Conservation (phyloP, 2,888 invertebrate genomes). For the Timandra comae region DNA sequence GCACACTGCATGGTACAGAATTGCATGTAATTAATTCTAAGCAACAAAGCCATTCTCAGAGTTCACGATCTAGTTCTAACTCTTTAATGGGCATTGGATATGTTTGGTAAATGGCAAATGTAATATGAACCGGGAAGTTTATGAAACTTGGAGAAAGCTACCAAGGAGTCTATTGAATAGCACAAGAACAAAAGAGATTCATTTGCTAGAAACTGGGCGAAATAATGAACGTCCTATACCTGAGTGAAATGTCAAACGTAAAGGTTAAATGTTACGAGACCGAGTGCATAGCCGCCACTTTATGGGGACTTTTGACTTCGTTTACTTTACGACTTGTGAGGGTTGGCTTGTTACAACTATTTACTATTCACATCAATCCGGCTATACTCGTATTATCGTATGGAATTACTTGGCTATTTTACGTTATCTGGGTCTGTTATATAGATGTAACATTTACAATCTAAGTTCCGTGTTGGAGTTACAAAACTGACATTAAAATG, state of each 20-base stretch:
- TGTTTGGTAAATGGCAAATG: conserved; percentile 60
- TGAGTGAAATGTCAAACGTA: conserved; percentile 65
- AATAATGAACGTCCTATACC: conserved; percentile 60
- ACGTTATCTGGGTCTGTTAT: no score
- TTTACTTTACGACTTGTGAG: no score
- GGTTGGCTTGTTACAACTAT: no score
- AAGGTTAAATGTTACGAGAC: conserved; percentile 68
- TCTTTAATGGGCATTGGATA: conserved; percentile 51
- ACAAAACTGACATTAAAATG: no score
- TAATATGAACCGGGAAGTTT: conserved; percentile 56
- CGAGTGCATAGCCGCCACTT: conserved; percentile 38
- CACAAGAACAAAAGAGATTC: conserved; percentile 63
- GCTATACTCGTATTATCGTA: no score
- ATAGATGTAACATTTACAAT: no score
- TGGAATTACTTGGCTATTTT: no score
- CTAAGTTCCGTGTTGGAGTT: no score
- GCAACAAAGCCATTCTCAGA: conserved; percentile 44
- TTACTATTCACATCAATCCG: no score
- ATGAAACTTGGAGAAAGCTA: conserved; percentile 60
- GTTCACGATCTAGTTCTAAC: conserved; percentile 44
- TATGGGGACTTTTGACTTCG: conserved; percentile 10
- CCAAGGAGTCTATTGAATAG: conserved; percentile 53
- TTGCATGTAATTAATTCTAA: conserved; percentile 43
- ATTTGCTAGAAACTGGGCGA: conserved; percentile 60
- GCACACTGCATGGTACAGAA: conserved; percentile 7